Base-by-base conservation (phyloP, 1,140 invertebrate genomes). In the Eupeodes corollae region DNA sequence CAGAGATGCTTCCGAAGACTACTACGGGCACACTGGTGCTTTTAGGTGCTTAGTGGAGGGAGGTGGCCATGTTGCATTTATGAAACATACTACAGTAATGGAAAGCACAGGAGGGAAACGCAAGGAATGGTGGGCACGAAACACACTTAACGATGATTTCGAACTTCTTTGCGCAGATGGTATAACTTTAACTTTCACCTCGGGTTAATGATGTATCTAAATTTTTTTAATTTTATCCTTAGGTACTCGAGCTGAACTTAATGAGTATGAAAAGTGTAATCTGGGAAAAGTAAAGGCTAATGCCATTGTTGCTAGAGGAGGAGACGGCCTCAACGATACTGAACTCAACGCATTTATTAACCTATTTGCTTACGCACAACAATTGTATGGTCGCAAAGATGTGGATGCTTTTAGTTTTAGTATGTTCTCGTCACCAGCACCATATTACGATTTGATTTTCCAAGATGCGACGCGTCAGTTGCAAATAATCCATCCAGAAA, bases 141-240 rank as follows among this genome's bases (percentile, higher is more conserved):
- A 96, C 61, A 79, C 91, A 15, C 76, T 97, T 18, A 81, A 80
- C 1, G 86, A 91, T 57, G 94, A 98, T 64, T 93, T 92, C 67
- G 88, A 98, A 66, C 70, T 98, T 2, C 70, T 98, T 2, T 98
- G 94, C 68, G 84, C 90, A 5, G 91, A 96, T 71, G 93, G 92
- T 74, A 74, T 37, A 37, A 35, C 33, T 37, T 16, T 16, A 21
- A 15, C 33, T 44, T 42, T 33, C 31, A 30, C 48, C 14, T 53
- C 13, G 26, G 34, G 19, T 56, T 13, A 5, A 13, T n/a, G 14
- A 30, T 49, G 52, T 55, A 44, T 57, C 55, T n/a, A n/a, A n/a
- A n/a, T n/a, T n/a, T 8, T 5, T 26, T 26, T 8, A 26, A 26
- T 26, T 26, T 26, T 5, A 5, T 26, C 57, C 33, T 18, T 35